Conservation (phyloP, 2,797 vertebrate species). For the Thaleichthys pacificus region DNA sequence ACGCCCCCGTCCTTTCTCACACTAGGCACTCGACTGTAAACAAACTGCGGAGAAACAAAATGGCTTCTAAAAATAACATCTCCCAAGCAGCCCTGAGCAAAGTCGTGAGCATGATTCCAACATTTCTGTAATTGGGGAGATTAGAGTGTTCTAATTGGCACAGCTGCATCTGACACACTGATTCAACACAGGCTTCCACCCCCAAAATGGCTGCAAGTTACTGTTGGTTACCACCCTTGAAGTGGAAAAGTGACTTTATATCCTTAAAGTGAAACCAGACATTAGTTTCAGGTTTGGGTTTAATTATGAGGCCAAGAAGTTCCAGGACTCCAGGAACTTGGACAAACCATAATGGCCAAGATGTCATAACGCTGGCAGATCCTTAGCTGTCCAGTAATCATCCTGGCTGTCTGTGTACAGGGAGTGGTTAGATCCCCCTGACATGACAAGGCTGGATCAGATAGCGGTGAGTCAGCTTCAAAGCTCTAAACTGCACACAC, state of each 20-base stretch:
- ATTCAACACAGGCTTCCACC: no score
- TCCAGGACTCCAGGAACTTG: no score
- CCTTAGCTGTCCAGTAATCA: slow-evolving; percentile 13
- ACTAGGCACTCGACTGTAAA: slow-evolving; percentile 57
- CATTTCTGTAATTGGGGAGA: slow-evolving; percentile 12
- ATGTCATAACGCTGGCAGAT: slow-evolving; percentile 12
- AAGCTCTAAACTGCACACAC: slow-evolving; percentile 42
- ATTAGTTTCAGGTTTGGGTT: not conserved
- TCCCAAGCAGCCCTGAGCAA: not conserved
- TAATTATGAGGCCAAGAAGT: no score
- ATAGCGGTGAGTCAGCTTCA: slow-evolving; percentile 65
- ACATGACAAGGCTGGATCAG: slow-evolving; percentile 62
- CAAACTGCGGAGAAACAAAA: slow-evolving; percentile 73
- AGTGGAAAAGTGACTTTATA: no score
- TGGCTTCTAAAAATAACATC: slow-evolving; percentile 68
- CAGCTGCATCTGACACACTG: not conserved
- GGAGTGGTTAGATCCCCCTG: slow-evolving; percentile 35
- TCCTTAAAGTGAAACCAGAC: not conserved
- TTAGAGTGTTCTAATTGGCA: not conserved
- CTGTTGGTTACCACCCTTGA: not conserved
- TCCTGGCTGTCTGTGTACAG: slow-evolving; percentile 37
- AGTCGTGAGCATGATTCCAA: not conserved
- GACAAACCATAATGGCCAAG: not conserved
- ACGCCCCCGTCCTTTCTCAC: not conserved
- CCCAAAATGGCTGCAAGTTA: not conserved